Evolutionary conservation across 2,888 invertebrate species (phyloP).

Genomic region (Macaria liturata): DNA sequence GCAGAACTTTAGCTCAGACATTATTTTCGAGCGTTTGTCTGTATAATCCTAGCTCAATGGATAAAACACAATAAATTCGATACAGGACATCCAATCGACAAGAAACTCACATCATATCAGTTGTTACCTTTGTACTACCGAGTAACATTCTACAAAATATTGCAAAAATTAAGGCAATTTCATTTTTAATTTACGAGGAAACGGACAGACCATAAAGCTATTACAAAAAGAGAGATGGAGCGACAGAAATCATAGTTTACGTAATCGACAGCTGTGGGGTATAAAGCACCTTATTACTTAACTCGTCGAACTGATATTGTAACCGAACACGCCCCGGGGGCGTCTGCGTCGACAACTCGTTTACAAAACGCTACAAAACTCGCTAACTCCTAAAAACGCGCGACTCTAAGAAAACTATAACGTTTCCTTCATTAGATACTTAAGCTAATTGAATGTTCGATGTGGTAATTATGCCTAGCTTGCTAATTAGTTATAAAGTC

Average conservation of each 20-base stretch:
- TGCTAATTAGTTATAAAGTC: constrained; percentile 12
- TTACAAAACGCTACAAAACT: constrained; percentile 22
- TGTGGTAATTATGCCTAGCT: constrained; percentile 21
- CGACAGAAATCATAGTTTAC: constrained; percentile 36
- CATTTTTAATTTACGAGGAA: constrained; percentile 44
- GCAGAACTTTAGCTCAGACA: too few species aligned
- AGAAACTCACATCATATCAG: constrained; percentile 49
- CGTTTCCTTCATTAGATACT: constrained; percentile 53
- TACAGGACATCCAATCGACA: constrained; percentile 60
- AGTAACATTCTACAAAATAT: constrained; percentile 51
- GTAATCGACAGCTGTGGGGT: constrained; percentile 56
- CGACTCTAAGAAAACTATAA: constrained; percentile 56
- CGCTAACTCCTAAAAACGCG: constrained; percentile 31
- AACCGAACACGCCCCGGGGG: constrained; percentile 36
- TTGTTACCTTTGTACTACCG: constrained; percentile 67
- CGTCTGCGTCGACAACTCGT: constrained; percentile 37
- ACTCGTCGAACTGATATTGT: constrained; percentile 48
- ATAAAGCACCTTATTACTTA: constrained; percentile 57
- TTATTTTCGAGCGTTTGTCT: too few species aligned
- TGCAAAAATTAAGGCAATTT: constrained; percentile 57
- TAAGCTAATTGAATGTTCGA: constrained; percentile 36
- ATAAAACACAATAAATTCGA: constrained; percentile 66
- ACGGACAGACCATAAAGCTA: constrained; percentile 41
- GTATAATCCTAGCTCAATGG: too few species aligned
- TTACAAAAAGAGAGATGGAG: constrained; percentile 44